Conservation (phyloP, 1,140 invertebrate genomes). For the Sweltsa coloradensis region DNA sequence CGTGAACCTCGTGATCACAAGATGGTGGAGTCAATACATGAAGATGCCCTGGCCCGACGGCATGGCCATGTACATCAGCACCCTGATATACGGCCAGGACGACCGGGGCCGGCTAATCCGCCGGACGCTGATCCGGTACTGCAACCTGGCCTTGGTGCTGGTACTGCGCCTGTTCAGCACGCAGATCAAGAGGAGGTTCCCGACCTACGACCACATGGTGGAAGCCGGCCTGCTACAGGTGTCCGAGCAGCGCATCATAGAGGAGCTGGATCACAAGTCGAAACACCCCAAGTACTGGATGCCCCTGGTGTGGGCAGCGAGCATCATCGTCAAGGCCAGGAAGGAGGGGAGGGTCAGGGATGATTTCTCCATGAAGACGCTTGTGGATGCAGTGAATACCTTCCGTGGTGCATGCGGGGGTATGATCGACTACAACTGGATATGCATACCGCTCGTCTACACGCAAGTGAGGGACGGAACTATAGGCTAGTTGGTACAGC, state of each 20-base stretch:
- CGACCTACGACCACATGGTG: constrained; percentile 37
- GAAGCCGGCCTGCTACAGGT: constrained; percentile 38
- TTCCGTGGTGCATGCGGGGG: constrained; percentile 35
- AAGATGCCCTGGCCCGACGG: constrained; percentile 33
- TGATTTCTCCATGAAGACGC: constrained; percentile 39
- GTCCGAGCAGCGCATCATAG: constrained; percentile 38
- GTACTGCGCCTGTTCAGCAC: constrained; percentile 33
- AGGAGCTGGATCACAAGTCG: constrained; percentile 35
- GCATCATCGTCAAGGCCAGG: constrained; percentile 36
- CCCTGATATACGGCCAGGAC: constrained; percentile 33
- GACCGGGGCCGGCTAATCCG: constrained; percentile 30
- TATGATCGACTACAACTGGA: constrained; percentile 43
- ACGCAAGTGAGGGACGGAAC: constrained; percentile 32
- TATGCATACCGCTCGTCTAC: constrained; percentile 44
- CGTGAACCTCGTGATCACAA: constrained; percentile 36
- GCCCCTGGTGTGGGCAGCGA: constrained; percentile 45
- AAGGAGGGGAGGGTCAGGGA: constrained; percentile 42
- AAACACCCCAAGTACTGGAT: constrained; percentile 46
- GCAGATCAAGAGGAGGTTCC: constrained; percentile 38
- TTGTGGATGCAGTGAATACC: constrained; percentile 33
- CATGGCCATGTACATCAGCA: constrained; percentile 30
- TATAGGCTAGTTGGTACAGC: background rate
- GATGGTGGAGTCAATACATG: constrained; percentile 38
- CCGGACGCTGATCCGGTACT: constrained; percentile 41
- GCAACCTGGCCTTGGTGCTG: constrained; percentile 32